phyloP scores from a whole-genome alignment of 2,113 vertebrate species.

The Nematolebias whitei region DNA sequence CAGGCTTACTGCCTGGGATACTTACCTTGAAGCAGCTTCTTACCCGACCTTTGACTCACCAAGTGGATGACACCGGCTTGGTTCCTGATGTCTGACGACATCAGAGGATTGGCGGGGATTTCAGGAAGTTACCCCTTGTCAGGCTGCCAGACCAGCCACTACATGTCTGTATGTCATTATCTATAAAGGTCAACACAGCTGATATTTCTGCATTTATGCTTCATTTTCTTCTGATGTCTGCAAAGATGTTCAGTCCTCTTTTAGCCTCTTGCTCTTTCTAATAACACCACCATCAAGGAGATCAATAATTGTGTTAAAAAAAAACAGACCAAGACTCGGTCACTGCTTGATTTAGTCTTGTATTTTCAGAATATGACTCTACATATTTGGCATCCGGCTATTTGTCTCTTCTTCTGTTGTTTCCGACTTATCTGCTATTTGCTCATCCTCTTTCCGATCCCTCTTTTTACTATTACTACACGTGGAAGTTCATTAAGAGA shows the following conservation, averaged over 20 bases:
- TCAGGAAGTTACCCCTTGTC: constrained; percentile 37
- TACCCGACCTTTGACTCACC: constrained; percentile 68
- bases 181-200: background rate
- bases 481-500: constrained; percentile 69
- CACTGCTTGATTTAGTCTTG: background rate
- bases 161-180: background rate
- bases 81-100: constrained; percentile 63
- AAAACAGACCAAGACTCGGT: background rate
- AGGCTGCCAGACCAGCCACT: constrained; percentile 21
- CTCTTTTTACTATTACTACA: constrained; percentile 49
- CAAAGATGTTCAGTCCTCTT: too few species aligned
- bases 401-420: background rate
- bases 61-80: constrained; percentile 74
- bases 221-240: background rate
- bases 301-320: background rate
- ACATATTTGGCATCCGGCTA: background rate
- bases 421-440: constrained; percentile 11
- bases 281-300: too few species aligned
- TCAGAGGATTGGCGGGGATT: constrained; percentile 65
- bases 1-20: constrained; percentile 43
- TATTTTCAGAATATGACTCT: background rate
- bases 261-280: background rate
- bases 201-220: background rate
- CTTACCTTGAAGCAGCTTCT: constrained; percentile 51
- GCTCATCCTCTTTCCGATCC: constrained; percentile 21